phyloP scores from a whole-genome alignment of 1,140 invertebrate species.

The Diorhabda carinulata region DNA sequence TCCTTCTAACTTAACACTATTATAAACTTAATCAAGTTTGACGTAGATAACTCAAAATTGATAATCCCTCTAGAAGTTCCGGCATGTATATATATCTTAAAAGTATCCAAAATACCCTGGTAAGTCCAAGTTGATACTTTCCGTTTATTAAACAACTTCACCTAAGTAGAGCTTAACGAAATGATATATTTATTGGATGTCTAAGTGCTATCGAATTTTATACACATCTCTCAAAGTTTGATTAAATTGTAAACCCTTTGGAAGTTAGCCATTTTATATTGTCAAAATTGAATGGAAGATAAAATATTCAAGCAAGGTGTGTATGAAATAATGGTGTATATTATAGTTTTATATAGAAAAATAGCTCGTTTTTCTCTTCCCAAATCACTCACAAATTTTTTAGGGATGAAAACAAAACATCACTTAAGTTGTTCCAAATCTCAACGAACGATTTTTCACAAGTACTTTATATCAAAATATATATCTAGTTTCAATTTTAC shows the following conservation, averaged over 20 bases:
- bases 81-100: neutral
- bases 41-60: slow-evolving; percentile 2
- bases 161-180: neutral
- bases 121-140: neutral
- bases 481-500: too few species aligned
- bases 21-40: neutral
- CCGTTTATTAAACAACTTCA: neutral
- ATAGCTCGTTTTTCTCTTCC: too few species aligned
- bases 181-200: slow-evolving; percentile 3
- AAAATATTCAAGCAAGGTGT: too few species aligned
- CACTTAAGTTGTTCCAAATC: too few species aligned
- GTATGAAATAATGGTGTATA: too few species aligned
- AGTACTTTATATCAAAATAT: too few species aligned
- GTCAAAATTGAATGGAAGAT: neutral
- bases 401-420: too few species aligned
- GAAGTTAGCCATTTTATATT: neutral
- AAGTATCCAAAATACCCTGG: neutral
- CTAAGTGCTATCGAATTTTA: neutral
- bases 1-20: neutral
- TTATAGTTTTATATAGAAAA: too few species aligned
- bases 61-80: neutral
- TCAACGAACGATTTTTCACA: too few species aligned
- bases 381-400: too few species aligned
- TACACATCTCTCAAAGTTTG: neutral
- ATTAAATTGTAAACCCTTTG: slow-evolving; percentile 1